Conservation (phyloP, 2,888 invertebrate genomes). For the Cryptocephalus moraei region DNA sequence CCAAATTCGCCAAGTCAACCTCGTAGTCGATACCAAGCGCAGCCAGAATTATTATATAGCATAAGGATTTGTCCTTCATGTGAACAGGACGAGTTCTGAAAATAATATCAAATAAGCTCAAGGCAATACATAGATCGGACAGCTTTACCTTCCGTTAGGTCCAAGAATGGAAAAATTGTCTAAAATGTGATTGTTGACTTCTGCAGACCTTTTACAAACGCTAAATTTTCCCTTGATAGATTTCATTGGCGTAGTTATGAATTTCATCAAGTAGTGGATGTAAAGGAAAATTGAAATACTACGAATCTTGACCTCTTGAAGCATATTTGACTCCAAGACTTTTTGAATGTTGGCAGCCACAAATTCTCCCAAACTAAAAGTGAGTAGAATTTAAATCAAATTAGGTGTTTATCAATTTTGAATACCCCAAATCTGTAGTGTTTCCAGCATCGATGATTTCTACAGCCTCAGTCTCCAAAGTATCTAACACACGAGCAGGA, state of each 20-base stretch:
- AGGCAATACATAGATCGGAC: neutral
- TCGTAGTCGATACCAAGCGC: constrained; percentile 27
- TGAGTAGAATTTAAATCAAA: neutral
- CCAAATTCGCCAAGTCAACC: constrained; percentile 25
- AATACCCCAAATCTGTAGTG: constrained; percentile 1
- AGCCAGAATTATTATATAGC: constrained; percentile 31
- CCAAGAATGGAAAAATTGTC: constrained; percentile 23
- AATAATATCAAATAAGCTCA: constrained; percentile 5
- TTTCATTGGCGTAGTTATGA: constrained; percentile 22
- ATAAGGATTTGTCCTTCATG: constrained; percentile 33
- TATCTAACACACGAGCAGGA: constrained; percentile 35
- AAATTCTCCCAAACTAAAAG: neutral
- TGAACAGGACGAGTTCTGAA: constrained; percentile 29
- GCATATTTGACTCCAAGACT: constrained; percentile 11
- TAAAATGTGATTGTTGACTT: constrained; percentile 27
- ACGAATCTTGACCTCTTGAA: constrained; percentile 12
- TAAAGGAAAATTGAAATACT: constrained; percentile 29
- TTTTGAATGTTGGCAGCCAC: constrained; percentile 3
- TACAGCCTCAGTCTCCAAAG: constrained; percentile 21
- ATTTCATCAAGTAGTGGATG: constrained; percentile 28
- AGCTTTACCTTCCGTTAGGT: constrained; percentile 20
- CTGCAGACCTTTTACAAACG: constrained; percentile 26
- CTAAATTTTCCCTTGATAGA: constrained; percentile 23
- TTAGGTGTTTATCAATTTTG: neutral
- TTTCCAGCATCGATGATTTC: constrained; percentile 10